Conservation (phyloP, 2,888 invertebrate species). For the Busseola fusca region DNA sequence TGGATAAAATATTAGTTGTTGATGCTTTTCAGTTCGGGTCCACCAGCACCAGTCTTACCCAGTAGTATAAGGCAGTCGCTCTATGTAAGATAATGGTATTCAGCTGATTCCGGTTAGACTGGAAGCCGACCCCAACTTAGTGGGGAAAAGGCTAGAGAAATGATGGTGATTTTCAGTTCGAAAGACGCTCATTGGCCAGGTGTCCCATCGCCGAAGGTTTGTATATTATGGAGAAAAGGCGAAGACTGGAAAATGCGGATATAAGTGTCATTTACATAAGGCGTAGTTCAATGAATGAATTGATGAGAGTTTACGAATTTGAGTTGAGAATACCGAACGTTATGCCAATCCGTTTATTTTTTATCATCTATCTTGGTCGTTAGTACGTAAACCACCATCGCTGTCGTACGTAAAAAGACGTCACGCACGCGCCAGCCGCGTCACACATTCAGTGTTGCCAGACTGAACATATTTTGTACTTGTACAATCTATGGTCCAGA, state of each 20-base stretch:
- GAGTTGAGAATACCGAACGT: not conserved
- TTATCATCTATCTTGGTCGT: not conserved
- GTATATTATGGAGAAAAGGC: not conserved
- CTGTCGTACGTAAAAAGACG: slow-evolving; percentile 57
- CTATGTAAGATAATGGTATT: no score
- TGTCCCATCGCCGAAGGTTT: not conserved
- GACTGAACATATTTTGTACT: slow-evolving; percentile 46
- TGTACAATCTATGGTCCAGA: slow-evolving; percentile 65
- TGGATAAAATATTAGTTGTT: not conserved
- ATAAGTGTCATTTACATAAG: not conserved
- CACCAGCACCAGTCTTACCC: no score
- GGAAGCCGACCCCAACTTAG: no score
- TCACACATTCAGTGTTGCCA: slow-evolving; percentile 57
- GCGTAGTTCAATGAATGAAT: not conserved
- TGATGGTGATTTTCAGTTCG: not conserved
- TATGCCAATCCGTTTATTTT: slow-evolving; percentile 16
- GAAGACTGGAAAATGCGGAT: not conserved
- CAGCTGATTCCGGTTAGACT: no score
- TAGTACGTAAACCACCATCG: slow-evolving; percentile 44
- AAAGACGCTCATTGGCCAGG: not conserved
- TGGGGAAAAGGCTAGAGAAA: no score
- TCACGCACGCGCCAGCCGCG: slow-evolving; percentile 59
- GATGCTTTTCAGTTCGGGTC: not conserved
- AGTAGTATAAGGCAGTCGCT: no score
- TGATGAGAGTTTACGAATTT: not conserved